Percentiles rank a stretch among this genome's conserved stretches.
phyloP scores from a whole-genome alignment of 2,888 invertebrate genomes.

The Nipponacmea schrenckii region DNA sequence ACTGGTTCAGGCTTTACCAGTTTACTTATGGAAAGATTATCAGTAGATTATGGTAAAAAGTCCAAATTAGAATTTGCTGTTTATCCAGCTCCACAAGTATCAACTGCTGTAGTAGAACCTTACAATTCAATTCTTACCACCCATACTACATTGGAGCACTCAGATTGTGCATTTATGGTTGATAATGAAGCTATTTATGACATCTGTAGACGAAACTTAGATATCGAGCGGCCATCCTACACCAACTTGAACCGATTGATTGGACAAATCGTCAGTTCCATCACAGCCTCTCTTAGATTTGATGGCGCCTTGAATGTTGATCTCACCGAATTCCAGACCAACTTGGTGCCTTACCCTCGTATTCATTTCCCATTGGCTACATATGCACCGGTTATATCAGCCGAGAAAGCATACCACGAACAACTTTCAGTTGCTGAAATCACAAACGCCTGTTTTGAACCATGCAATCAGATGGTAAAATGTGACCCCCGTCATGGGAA shows the following conservation, averaged over 20 bases:
- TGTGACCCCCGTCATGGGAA: slow-evolving; percentile 5
- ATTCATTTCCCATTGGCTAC: not conserved
- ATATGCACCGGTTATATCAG: not conserved
- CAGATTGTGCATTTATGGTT: slow-evolving; percentile 1
- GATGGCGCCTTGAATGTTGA: slow-evolving; percentile 1
- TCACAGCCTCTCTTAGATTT: slow-evolving; percentile 4
- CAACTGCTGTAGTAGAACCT: not conserved
- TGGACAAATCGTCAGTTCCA: not conserved
- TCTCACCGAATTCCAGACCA: slow-evolving; percentile 1
- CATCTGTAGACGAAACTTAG: not conserved
- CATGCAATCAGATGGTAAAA: slow-evolving; percentile 4
- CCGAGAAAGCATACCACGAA: slow-evolving; percentile 2
- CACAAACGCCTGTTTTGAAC: slow-evolving; percentile 1
- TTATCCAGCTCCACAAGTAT: slow-evolving; percentile 2
- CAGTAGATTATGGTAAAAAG: slow-evolving; percentile 1
- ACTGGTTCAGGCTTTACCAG: not conserved
- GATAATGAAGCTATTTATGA: slow-evolving; percentile 7
- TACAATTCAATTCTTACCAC: slow-evolving; percentile 1
- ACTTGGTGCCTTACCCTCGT: not conserved
- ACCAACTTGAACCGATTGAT: slow-evolving; percentile 1
- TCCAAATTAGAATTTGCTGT: slow-evolving; percentile 4
- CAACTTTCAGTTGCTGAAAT: slow-evolving; percentile 1
- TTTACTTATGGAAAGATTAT: not conserved
- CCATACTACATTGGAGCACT: not conserved
- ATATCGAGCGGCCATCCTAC: not conserved